Percentiles rank a stretch among this genome's conserved stretches.
Conservation (phyloP, 2,113 vertebrate species). For the Cephalopterus ornatus region DNA sequence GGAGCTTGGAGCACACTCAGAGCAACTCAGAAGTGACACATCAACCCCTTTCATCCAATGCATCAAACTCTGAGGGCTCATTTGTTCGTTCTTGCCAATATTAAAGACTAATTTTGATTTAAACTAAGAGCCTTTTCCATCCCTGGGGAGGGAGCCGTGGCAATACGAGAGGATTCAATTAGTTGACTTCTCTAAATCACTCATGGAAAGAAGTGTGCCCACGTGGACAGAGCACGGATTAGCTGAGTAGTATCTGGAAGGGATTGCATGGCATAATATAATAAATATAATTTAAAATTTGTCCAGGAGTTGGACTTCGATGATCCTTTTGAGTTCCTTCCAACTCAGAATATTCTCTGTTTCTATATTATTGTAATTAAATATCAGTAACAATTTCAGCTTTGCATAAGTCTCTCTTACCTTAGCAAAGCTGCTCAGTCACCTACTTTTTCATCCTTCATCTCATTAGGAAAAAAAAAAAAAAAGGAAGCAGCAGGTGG, state of each 20-base stretch:
- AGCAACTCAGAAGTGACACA: background rate
- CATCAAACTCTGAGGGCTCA: background rate
- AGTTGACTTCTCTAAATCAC: background rate
- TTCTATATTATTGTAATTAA: background rate
- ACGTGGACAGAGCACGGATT: background rate
- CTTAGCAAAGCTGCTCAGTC: background rate
- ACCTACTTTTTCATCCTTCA: background rate
- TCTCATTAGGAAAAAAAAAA: background rate
- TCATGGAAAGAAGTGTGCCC: background rate
- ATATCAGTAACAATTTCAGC: background rate
- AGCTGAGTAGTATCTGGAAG: background rate
- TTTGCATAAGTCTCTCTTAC: background rate
- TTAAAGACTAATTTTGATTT: slow-evolving; percentile 5
- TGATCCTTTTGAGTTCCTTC: background rate
- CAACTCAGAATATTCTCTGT: background rate
- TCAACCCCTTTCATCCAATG: background rate
- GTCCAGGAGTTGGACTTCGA: background rate
- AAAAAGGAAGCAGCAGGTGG: background rate
- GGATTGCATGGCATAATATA: too few relatives aligned
- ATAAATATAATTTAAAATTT: background rate
- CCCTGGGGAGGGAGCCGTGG: background rate
- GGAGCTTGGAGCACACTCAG: background rate
- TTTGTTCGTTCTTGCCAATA: slow-evolving; percentile 4
- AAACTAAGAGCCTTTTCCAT: background rate
- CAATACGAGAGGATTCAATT: background rate